Base-by-base conservation (phyloP, 2,888 invertebrate species). In the Rotaria sp. region DNA sequence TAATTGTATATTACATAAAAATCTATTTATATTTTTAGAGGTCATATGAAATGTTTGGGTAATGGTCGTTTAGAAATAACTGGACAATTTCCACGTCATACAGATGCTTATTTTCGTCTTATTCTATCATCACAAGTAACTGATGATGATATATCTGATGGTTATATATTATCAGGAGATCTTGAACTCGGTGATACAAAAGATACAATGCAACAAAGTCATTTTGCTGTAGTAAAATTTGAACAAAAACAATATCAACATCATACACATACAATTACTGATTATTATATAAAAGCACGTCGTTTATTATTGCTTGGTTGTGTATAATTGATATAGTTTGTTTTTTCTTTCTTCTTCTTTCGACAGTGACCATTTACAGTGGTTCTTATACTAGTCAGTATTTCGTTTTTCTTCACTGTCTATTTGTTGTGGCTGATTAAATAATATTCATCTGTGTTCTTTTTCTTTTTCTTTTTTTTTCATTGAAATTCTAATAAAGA, bases 31-130 rank as follows among this genome's bases (percentile, higher is more conserved):
- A n/a, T 45, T n/a, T 80, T 15, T 80, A 80, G 80, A 80, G 80
- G 80, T 26, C 80, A 80, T n/a, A 80, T 80, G 80, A 80, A 80
- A 80, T 80, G 80, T 80, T 45, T 80, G 41, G 80, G 80, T 15
- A 80, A 80, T n/a, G 80, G 80, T 80, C 80, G 45, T 13, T 80
- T 80, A 7, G 80, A 80, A 80, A 80, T 80, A 80, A 80, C 80
- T n/a, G 80, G 80, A 45, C 80, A 80, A 45, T 80, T 80, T 80
- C 80, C 45, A 45, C 80, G 80, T 45, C 41, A n/a, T 26, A n/a
- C 24, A 3, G 80, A 80, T 80, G 24, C 45, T 45, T 80, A 24
- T 80, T 80, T 80, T 80, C 80, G 80, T 45, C 45, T 80, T n/a
- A 15, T 45, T n/a, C 35, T 80, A 13, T 80, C 80, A 26, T 80